phyloP scores from a whole-genome alignment of 2,797 vertebrate genomes.

The Moxostoma hubbsi region DNA sequence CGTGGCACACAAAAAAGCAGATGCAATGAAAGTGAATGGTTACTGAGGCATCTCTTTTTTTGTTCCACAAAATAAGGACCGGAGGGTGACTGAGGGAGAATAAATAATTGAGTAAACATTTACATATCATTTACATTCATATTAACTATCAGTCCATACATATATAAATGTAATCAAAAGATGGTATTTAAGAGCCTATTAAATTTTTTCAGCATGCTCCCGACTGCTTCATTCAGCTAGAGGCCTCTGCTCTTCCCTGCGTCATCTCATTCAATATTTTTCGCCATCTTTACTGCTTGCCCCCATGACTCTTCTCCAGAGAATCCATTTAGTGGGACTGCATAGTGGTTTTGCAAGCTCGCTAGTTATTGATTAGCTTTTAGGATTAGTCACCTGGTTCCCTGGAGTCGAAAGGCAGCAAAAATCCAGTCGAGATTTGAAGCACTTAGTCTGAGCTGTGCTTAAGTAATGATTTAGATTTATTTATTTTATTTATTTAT shows the following conservation, averaged over 20 bases:
- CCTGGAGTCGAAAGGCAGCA: conserved; percentile 34
- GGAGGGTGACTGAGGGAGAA: too few relatives aligned
- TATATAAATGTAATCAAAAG: not conserved
- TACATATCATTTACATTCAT: not conserved
- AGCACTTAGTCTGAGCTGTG: conserved; percentile 30
- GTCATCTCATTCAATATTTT: conserved; percentile 31
- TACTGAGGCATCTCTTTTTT: too few relatives aligned
- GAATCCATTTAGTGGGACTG: conserved; percentile 33
- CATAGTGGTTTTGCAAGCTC: conserved; percentile 27
- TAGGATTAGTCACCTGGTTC: conserved; percentile 51
- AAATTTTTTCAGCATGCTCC: not conserved
- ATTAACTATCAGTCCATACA: not conserved
- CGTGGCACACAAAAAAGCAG: too few relatives aligned
- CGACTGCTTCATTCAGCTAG: not conserved
- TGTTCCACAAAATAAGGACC: too few relatives aligned
- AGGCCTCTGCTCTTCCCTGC: conserved; percentile 5
- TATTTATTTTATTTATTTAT: too few relatives aligned
- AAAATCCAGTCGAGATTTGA: conserved; percentile 36
- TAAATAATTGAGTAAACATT: too few relatives aligned
- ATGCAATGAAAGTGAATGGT: too few relatives aligned
- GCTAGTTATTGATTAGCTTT: conserved; percentile 51
- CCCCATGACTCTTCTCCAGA: conserved; percentile 20
- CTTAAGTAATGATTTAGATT: conserved; percentile 48
- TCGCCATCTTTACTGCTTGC: not conserved
- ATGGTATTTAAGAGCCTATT: not conserved